A percentile compares a stretch with the other conserved stretches of the same genome.
phyloP scores from a whole-genome alignment of 2,113 vertebrate species.

The Colius striatus region DNA sequence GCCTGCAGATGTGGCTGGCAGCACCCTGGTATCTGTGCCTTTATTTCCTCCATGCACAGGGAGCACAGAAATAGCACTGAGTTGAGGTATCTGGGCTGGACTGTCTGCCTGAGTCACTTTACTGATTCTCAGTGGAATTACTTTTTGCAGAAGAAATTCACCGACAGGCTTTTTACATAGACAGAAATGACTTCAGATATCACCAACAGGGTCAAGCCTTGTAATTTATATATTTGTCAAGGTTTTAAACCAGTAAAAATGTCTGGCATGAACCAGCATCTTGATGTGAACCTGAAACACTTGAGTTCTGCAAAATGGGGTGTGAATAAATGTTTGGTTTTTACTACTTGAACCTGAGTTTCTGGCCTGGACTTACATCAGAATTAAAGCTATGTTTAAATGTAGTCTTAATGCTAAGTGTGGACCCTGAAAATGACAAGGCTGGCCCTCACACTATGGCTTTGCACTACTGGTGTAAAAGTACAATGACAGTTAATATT shows the following conservation, averaged over 20 bases:
- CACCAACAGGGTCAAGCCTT: not conserved
- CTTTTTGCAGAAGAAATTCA: not conserved
- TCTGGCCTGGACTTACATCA: not conserved
- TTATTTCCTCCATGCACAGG: accelerated
- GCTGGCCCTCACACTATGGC: not conserved
- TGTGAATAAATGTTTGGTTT: not conserved
- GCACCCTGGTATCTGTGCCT: accelerated
- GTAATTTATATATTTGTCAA: not conserved
- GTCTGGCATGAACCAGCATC: not conserved
- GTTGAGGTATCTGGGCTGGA: not conserved
- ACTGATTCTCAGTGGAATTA: not conserved
- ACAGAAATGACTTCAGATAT: not conserved
- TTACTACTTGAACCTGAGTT: not conserved
- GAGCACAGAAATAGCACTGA: not conserved
- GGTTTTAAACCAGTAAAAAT: not conserved
- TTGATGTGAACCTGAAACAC: not conserved
- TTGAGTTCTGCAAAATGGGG: not conserved
- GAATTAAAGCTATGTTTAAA: not conserved
- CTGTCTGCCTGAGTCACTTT: not conserved
- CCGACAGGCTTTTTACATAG: not conserved
- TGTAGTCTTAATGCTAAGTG: not conserved
- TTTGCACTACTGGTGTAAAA: not conserved
- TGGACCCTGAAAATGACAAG: not conserved
- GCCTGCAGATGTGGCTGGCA: not conserved
- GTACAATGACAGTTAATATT: accelerated